Evolutionary conservation across 2,888 invertebrate species (phyloP).

Genomic region (Sarcophaga variegata): DNA sequence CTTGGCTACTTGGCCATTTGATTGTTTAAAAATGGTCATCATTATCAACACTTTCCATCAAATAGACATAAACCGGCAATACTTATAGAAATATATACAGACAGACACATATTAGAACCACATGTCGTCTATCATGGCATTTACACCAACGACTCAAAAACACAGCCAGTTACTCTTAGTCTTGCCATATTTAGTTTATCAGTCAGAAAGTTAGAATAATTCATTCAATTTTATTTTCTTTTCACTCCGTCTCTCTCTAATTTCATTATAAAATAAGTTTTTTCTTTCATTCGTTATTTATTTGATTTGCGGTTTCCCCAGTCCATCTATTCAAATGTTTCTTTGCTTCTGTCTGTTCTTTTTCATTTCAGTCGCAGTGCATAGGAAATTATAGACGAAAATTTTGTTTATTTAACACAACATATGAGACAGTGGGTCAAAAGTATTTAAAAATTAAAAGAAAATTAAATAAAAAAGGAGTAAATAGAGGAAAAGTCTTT

Average conservation of each 20-base stretch:
- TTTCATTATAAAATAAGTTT: slow-evolving; percentile 48
- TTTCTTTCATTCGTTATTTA: slow-evolving; percentile 43
- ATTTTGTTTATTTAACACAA: too few species aligned
- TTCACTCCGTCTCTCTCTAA: neutral
- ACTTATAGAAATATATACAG: neutral
- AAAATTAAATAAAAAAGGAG: too few species aligned
- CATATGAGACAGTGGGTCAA: too few species aligned
- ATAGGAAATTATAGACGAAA: too few species aligned
- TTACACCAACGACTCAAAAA: slow-evolving; percentile 22
- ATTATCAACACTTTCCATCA: slow-evolving; percentile 56
- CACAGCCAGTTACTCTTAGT: neutral
- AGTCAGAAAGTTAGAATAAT: slow-evolving; percentile 39
- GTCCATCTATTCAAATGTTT: neutral
- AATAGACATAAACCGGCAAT: neutral
- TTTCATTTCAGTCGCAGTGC: too few species aligned
- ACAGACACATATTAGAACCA: neutral
- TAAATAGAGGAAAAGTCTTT: too few species aligned
- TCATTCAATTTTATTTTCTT: slow-evolving; percentile 27
- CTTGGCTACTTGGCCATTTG: slow-evolving; percentile 40
- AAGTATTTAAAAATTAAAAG: too few species aligned
- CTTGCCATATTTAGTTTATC: slow-evolving; percentile 42
- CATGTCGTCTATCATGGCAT: slow-evolving; percentile 33
- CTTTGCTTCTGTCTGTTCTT: neutral
- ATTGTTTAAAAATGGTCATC: slow-evolving; percentile 53
- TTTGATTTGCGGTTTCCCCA: slow-evolving; percentile 56